Evolutionary conservation across 2,888 invertebrate species (phyloP).

Genomic region (Aradus depressus): DNA sequence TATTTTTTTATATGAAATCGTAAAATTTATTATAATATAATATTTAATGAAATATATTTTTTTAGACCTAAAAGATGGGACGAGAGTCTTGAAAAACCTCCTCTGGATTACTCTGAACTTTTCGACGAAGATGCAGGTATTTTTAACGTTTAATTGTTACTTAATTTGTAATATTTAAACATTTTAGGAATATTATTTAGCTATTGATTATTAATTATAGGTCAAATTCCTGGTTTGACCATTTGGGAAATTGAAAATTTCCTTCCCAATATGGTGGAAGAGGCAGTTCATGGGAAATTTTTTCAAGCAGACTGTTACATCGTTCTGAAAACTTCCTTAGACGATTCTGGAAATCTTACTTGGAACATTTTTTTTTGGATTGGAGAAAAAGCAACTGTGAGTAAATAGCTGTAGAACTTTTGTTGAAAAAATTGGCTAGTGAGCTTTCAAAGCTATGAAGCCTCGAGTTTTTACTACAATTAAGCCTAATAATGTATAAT

Average conservation of each 20-base stretch:
- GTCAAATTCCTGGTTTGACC: slow-evolving; percentile 79
- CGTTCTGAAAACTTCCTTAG: slow-evolving; percentile 74
- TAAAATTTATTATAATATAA: slow-evolving; percentile 1
- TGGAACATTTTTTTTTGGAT: slow-evolving; percentile 99
- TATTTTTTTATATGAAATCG: neutral
- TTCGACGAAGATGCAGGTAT: slow-evolving; percentile 81
- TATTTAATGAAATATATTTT: slow-evolving; percentile 19
- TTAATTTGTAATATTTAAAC: neutral
- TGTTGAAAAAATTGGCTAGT: neutral
- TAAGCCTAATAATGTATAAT: too few species aligned
- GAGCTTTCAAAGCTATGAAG: too few species aligned
- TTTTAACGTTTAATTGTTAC: neutral
- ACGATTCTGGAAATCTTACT: slow-evolving; percentile 68
- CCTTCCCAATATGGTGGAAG: slow-evolving; percentile 85
- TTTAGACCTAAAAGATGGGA: slow-evolving; percentile 89
- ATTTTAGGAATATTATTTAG: neutral
- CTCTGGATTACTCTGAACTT: slow-evolving; percentile 92
- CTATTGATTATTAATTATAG: neutral
- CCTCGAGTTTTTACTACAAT: too few species aligned
- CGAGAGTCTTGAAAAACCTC: slow-evolving; percentile 75
- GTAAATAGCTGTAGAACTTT: slow-evolving; percentile 30
- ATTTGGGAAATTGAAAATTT: slow-evolving; percentile 99
- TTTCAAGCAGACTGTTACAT: slow-evolving; percentile 99
- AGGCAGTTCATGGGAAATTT: slow-evolving; percentile 65
- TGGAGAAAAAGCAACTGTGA: slow-evolving; percentile 83